Conservation (phyloP, 2,113 vertebrate genomes). For the Hyaena hyaena region DNA sequence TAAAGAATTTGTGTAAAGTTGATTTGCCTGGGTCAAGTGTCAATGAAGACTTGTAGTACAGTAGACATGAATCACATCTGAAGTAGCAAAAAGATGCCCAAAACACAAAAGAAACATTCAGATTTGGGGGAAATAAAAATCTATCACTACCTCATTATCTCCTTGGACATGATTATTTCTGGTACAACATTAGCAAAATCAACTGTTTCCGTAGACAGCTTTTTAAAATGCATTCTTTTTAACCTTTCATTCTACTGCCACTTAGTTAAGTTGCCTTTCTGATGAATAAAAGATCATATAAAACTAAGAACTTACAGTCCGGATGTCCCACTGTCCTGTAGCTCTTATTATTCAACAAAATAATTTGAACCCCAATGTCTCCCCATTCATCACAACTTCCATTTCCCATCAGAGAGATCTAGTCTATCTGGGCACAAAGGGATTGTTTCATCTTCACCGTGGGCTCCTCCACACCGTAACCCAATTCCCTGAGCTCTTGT, state of each 20-base stretch:
- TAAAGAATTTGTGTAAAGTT: neutral
- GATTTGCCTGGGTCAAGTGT: neutral
- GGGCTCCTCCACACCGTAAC: neutral
- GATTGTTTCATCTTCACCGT: neutral
- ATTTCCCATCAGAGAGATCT: neutral
- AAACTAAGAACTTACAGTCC: neutral
- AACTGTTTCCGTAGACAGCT: neutral
- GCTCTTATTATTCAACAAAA: neutral
- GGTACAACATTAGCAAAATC: slow-evolving; percentile 21
- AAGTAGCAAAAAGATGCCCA: neutral
- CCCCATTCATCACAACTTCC: neutral
- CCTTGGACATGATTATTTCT: neutral
- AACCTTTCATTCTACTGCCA: slow-evolving; percentile 6
- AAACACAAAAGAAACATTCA: neutral
- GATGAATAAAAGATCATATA: neutral
- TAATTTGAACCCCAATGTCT: neutral
- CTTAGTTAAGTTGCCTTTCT: slow-evolving; percentile 23
- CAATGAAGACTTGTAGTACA: neutral
- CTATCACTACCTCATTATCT: neutral
- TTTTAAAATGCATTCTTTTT: neutral
- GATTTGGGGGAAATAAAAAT: neutral
- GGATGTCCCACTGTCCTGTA: neutral
- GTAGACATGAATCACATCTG: neutral
- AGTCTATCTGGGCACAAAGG: neutral
- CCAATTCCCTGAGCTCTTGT: neutral